These are phyloP conservation scores for Acipenser oxyrinchus DNA, from an alignment of 2,797 vertebrate species.

Conservation along the genomic window DNA sequence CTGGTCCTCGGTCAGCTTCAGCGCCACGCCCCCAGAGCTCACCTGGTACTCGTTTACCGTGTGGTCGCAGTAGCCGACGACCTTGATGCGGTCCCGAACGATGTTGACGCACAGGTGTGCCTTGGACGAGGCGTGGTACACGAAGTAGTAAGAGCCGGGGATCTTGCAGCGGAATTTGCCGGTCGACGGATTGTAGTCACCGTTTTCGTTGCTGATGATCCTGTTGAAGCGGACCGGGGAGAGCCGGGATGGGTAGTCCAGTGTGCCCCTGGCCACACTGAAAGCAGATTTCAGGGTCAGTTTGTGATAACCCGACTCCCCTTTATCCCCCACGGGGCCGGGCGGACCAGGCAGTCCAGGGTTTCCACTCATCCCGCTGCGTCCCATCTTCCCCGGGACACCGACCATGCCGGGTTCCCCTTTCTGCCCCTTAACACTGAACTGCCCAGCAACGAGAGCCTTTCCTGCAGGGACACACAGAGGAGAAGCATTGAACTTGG, in stretches of 20 bases:
- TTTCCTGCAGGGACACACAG: slow-evolving; percentile 42
- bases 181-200: slow-evolving; percentile 40
- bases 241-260: slow-evolving; percentile 19
- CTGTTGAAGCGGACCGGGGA: slow-evolving; percentile 47
- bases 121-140: slow-evolving; percentile 46
- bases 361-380: slow-evolving; percentile 33
- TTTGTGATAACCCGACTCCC: slow-evolving; percentile 43
- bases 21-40: slow-evolving; percentile 56
- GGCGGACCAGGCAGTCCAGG: slow-evolving; percentile 17
- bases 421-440: slow-evolving; percentile 47
- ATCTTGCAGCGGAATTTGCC: slow-evolving; percentile 64
- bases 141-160: slow-evolving; percentile 67
- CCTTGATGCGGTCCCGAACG: background rate
- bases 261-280: slow-evolving; percentile 49
- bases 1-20: slow-evolving; percentile 34
- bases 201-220: slow-evolving; percentile 49
- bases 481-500: no score
- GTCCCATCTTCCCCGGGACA: slow-evolving; percentile 55
- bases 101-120: slow-evolving; percentile 56
- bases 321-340: slow-evolving; percentile 27
- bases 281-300: slow-evolving; percentile 58
- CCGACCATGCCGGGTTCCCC: slow-evolving; percentile 48
- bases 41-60: slow-evolving; percentile 47
- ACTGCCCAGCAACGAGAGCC: slow-evolving; percentile 21
- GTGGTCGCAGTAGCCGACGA: slow-evolving; percentile 68